A percentile compares a stretch with the other conserved stretches of the same genome.
These are phyloP conservation scores for Portunus trituberculatus DNA, from an alignment of 1,140 invertebrate species.

Conservation along the genomic window DNA sequence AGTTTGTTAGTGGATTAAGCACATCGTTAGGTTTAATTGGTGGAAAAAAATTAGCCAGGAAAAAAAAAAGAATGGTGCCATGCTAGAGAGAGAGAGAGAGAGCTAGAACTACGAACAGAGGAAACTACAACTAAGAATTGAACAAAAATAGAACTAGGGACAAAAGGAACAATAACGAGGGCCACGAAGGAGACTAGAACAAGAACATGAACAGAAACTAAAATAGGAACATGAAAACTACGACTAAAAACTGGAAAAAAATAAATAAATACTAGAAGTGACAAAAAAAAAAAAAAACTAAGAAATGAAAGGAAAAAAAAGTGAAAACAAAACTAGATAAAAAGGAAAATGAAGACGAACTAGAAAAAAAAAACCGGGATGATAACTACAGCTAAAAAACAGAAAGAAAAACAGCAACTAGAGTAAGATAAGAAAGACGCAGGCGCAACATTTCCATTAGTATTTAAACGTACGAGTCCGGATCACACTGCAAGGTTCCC, in stretches of 20 bases:
- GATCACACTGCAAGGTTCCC: constrained; percentile 86
- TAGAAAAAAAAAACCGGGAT: too few relatives aligned
- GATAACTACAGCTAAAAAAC: too few relatives aligned
- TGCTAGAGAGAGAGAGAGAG: constrained; percentile 7
- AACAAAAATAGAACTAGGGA: background rate
- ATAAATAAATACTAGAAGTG: background rate
- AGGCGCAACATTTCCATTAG: background rate
- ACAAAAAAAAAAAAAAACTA: too few relatives aligned
- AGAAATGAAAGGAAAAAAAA: background rate
- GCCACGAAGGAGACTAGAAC: background rate
- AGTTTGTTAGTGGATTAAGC: too few relatives aligned
- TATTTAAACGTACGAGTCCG: constrained; percentile 69
- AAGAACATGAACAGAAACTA: background rate
- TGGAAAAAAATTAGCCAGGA: background rate
- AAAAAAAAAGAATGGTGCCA: background rate
- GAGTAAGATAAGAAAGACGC: background rate
- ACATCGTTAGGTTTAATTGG: background rate
- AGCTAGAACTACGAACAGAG: background rate
- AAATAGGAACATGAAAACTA: background rate
- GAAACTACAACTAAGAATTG: background rate
- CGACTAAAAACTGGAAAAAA: background rate
- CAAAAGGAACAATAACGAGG: background rate
- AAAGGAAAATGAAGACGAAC: background rate
- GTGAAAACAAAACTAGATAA: background rate
- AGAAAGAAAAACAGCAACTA: too few relatives aligned